These are phyloP conservation scores for Phaethornis superciliosus DNA, from an alignment of 2,113 vertebrate species.

Conservation along the genomic window DNA sequence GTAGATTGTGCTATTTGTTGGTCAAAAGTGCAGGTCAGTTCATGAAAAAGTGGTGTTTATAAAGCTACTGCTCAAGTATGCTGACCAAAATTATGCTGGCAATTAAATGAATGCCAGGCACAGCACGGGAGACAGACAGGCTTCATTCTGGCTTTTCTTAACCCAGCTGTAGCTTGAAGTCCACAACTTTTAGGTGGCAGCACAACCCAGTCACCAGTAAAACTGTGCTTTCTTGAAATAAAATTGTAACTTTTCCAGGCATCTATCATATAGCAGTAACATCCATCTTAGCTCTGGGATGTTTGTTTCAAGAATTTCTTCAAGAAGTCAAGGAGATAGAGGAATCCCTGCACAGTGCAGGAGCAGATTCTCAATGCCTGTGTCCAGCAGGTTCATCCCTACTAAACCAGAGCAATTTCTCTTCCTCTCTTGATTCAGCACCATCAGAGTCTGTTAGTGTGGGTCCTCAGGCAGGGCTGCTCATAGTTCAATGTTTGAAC, in stretches of 20 bases:
- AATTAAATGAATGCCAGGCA: background rate
- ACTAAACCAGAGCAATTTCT: background rate
- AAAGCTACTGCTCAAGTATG: background rate
- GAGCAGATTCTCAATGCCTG: background rate
- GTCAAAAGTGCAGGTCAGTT: constrained; percentile 74
- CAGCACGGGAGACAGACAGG: background rate
- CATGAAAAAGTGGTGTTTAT: background rate
- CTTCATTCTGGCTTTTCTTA: background rate
- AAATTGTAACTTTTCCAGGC: background rate
- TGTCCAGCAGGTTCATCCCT: background rate
- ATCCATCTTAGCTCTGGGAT: background rate
- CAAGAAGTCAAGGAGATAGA: background rate
- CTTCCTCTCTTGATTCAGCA: background rate
- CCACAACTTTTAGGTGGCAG: background rate
- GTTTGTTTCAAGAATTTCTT: background rate
- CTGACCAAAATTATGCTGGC: constrained; percentile 28
- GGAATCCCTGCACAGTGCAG: background rate
- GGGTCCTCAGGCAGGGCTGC: background rate
- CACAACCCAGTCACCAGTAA: background rate
- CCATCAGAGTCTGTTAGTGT: background rate
- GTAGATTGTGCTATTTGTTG: constrained; percentile 38
- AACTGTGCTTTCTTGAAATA: background rate
- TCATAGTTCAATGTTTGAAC: background rate
- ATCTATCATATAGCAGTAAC: background rate
- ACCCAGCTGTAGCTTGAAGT: background rate